Evolutionary conservation across 1,140 invertebrate genomes (phyloP).

Genomic region (Oreohelix idahoensis): DNA sequence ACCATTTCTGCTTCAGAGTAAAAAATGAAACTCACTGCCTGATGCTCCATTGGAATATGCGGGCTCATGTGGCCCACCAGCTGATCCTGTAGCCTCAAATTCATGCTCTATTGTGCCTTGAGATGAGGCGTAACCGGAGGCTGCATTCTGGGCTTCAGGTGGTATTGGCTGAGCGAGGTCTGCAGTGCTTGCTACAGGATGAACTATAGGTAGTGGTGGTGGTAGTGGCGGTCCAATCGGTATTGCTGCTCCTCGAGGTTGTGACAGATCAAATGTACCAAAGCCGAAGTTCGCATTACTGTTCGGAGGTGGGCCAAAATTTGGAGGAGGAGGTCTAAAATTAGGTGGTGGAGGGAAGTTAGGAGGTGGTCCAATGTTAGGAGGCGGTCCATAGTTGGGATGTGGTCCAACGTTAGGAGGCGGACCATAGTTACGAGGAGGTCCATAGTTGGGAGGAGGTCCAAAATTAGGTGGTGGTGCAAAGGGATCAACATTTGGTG

Average conservation of each 20-base stretch:
- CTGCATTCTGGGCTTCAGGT: not conserved
- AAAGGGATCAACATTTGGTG: not conserved
- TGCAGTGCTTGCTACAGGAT: not conserved
- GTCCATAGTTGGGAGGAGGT: not conserved
- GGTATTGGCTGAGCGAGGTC: not conserved
- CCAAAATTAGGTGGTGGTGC: not conserved
- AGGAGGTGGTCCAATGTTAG: not conserved
- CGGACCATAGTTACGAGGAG: not conserved
- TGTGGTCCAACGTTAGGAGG: not conserved
- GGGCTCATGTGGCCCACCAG: no score
- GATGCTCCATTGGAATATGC: no score
- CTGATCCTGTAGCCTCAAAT: not conserved
- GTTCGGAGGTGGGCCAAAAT: not conserved
- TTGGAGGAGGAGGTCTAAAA: not conserved
- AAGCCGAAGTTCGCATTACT: not conserved
- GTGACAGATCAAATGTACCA: not conserved
- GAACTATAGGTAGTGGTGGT: not conserved
- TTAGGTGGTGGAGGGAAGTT: not conserved
- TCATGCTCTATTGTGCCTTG: not conserved
- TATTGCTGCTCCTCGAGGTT: no score
- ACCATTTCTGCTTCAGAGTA: no score
- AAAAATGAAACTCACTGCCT: no score
- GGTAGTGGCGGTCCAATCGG: no score
- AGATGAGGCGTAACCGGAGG: not conserved
- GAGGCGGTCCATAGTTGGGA: not conserved